Base-by-base conservation (phyloP, 2,113 vertebrate species). In the Colossoma macropomum region DNA sequence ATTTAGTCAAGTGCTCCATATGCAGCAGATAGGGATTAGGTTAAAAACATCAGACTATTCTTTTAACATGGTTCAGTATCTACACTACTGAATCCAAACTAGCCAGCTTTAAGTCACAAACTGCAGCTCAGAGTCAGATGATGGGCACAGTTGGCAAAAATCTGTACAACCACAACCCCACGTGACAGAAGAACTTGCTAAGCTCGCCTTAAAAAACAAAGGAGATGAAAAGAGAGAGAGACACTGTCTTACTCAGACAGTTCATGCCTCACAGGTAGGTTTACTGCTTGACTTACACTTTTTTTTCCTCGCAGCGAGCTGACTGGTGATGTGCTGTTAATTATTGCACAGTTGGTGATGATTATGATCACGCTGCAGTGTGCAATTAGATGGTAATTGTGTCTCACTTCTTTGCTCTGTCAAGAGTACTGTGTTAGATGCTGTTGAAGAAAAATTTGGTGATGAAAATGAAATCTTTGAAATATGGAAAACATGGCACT, bases 201-300 rank as follows among this genome's bases (percentile, higher is more conserved):
- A 15, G 19, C 17, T 23, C 21, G 1, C 7, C 6, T 7, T n/a
- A n/a, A 21, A 23, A 56, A 23, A 23, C 19, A 56, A 56, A 8
- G 6, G 19, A 27, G 23, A 45, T 15, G 54, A 56, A 56, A 52
- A 19, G 3, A 30, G 23, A 13, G 21, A 9, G 12, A 32, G 71
- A 23, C 9, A 74, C 78, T 50, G 32, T 60, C 41, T 23, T 1
- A 63, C 56, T 52, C 3, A 7, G 6, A 23, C 54, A 56, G 54
- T 2, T 34, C 23, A 59, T 11, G n/a, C 71, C 10, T 74, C 60
- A 63, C 59, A 52, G 70, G 80, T 81, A 81, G 8, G 80, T 48
- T 52, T 65, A 30, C 34, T 7, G 19, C 52, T 21, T 32, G 32
- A 17, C 21, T 9, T 45, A 11, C 41, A 45, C 1, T 56, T 23